Conservation (phyloP, 2,888 invertebrate species). For the Pterostichus madidus region DNA sequence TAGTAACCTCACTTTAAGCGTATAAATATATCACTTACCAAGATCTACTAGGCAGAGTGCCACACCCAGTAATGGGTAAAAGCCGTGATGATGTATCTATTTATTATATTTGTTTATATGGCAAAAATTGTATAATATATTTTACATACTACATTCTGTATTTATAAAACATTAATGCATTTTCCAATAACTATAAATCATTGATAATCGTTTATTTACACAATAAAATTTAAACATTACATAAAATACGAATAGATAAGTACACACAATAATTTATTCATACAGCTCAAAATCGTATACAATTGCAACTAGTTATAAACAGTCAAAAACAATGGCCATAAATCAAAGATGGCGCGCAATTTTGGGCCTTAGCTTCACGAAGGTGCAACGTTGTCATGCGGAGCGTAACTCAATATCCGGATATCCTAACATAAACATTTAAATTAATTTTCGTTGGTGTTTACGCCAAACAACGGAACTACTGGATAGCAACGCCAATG, state of each 20-base stretch:
- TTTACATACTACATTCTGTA: too few relatives aligned
- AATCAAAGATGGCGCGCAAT: conserved; percentile 21
- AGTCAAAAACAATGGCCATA: conserved; percentile 27
- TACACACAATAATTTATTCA: background rate
- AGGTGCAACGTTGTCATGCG: conserved; percentile 31
- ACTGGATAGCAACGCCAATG: background rate
- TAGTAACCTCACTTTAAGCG: too few relatives aligned
- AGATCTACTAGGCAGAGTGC: too few relatives aligned
- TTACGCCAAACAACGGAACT: conserved; percentile 35
- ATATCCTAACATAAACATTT: conserved; percentile 30
- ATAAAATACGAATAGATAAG: background rate
- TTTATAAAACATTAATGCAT: too few relatives aligned
- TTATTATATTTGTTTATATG: too few relatives aligned
- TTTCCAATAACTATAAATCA: background rate
- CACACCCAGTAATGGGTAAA: too few relatives aligned
- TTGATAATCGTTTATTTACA: background rate
- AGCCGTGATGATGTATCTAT: too few relatives aligned
- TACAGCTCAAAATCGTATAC: conserved; percentile 1
- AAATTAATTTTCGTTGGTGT: conserved; percentile 42
- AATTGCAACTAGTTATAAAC: conserved; percentile 11
- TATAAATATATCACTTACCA: too few relatives aligned
- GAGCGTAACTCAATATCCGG: conserved; percentile 34
- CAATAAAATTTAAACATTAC: background rate
- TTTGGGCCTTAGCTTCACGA: background rate
- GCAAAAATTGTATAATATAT: too few relatives aligned